A percentile compares a stretch with the other conserved stretches of the same genome.
phyloP scores from a whole-genome alignment of 2,797 vertebrate genomes.

The Pristis pectinata region DNA sequence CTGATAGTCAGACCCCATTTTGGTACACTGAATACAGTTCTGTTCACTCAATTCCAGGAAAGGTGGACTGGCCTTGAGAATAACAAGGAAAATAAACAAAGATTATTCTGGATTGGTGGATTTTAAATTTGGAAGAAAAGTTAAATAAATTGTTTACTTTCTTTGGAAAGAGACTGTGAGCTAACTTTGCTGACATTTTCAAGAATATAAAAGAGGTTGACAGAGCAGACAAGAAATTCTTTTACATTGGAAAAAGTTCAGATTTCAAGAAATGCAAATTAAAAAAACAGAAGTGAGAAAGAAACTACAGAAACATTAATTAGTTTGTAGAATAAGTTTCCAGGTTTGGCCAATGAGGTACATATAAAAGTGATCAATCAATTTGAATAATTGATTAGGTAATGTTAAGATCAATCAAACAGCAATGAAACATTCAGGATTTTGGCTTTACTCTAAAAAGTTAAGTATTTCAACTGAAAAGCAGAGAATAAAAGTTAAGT shows the following conservation, averaged over 20 bases:
- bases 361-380: neutral
- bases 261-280: neutral
- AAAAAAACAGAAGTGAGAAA: neutral
- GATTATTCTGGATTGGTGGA: neutral
- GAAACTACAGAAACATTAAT: neutral
- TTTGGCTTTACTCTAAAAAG: neutral
- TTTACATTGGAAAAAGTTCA: neutral
- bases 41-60: neutral
- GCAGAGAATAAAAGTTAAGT: neutral
- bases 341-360: neutral
- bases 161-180: neutral
- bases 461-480: neutral
- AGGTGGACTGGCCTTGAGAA: neutral
- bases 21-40: neutral
- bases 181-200: neutral
- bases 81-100: neutral
- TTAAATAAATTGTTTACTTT: neutral
- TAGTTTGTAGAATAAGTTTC: neutral
- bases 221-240: neutral
- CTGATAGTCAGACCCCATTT: neutral
- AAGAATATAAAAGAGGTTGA: neutral
- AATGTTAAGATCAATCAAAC: neutral
- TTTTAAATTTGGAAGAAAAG: neutral
- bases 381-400: neutral
- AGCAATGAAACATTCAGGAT: neutral